phyloP scores from a whole-genome alignment of 2,797 vertebrate genomes.

The Falco biarmicus region DNA sequence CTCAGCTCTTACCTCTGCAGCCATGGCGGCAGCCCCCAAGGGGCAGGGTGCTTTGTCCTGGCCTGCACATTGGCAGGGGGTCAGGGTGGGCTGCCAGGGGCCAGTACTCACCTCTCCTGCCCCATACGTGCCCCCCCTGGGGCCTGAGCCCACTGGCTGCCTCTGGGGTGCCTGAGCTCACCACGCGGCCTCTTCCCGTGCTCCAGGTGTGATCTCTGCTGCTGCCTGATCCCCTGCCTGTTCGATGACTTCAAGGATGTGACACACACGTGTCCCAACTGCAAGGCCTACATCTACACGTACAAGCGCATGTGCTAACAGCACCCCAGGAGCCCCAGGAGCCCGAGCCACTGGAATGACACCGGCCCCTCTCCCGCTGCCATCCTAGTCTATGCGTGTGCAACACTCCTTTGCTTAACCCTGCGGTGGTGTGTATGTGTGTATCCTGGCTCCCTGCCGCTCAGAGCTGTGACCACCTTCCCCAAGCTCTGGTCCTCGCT shows the following conservation, averaged over 20 bases:
- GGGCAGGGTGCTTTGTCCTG: not conserved
- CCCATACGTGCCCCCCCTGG: rapidly evolving
- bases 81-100: not conserved
- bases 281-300: constrained; percentile 99
- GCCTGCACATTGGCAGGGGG: not conserved
- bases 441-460: not conserved
- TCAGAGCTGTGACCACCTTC: not conserved
- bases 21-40: not conserved
- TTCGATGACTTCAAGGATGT: constrained; percentile 99
- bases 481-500: not conserved
- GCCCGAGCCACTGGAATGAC: not conserved
- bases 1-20: not conserved
- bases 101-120: not conserved
- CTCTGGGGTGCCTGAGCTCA: not conserved
- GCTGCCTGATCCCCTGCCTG: constrained; percentile 97
- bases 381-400: not conserved
- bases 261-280: constrained; percentile 97
- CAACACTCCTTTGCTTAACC: constrained; percentile 50
- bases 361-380: not conserved
- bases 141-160: too few relatives aligned
- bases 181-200: not conserved
- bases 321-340: not conserved
- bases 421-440: not conserved
- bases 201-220: constrained; percentile 94
- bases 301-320: constrained; percentile 98